Conservation (phyloP, 2,888 invertebrate genomes). For the Tupiocoris notatus region DNA sequence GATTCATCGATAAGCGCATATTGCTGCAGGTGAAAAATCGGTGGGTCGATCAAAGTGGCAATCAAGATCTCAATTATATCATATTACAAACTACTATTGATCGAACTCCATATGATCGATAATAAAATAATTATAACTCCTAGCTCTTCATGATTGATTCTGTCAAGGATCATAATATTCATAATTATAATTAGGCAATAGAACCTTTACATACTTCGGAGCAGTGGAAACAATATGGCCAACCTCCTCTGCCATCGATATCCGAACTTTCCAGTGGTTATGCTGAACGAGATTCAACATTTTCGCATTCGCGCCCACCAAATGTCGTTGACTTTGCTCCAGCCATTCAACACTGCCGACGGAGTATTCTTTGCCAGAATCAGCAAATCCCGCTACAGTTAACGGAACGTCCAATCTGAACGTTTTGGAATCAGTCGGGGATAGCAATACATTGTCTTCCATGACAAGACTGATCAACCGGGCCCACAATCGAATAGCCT, state of each 20-base stretch:
- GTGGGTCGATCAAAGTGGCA: too few species aligned
- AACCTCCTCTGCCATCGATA: constrained; percentile 57
- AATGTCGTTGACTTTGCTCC: constrained; percentile 60
- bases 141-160: too few species aligned
- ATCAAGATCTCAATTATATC: too few species aligned
- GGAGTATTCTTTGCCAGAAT: neutral
- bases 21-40: too few species aligned
- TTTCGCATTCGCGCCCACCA: constrained; percentile 58
- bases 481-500: constrained; percentile 37
- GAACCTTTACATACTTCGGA: constrained; percentile 46
- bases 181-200: too few species aligned
- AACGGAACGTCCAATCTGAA: neutral
- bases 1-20: constrained; percentile 54
- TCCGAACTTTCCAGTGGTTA: constrained; percentile 62
- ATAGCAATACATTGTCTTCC: constrained; percentile 53
- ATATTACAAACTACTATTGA: too few species aligned
- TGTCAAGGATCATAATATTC: too few species aligned
- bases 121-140: too few species aligned
- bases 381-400: neutral
- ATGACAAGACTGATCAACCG: constrained; percentile 53
- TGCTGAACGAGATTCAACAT: constrained; percentile 61
- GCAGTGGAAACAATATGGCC: constrained; percentile 45
- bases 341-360: constrained; percentile 59
- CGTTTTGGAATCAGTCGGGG: neutral
- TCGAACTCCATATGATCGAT: too few species aligned